phyloP scores from a whole-genome alignment of 2,888 invertebrate species.

The Macrophya alboannulata region DNA sequence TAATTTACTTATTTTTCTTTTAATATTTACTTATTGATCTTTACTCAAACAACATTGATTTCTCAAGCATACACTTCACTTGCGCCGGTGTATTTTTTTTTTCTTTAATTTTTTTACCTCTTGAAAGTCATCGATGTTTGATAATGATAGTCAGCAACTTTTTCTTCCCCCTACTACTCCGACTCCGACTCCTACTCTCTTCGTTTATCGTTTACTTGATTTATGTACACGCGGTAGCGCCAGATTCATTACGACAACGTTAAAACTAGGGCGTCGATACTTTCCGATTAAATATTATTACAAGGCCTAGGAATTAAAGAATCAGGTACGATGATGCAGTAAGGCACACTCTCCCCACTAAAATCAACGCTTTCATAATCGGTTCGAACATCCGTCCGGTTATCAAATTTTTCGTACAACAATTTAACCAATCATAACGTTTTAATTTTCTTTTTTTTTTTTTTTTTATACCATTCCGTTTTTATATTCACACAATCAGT shows the following conservation, averaged over 20 bases:
- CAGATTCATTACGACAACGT: slow-evolving; percentile 17
- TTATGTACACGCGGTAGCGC: slow-evolving; percentile 17
- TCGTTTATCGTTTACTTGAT: neutral
- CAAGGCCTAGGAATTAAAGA: neutral
- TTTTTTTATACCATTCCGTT: neutral
- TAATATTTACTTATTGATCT: neutral
- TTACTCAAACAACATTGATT: neutral
- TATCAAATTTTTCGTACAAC: neutral
- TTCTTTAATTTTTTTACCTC: too few species aligned
- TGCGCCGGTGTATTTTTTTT: neutral
- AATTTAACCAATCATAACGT: neutral
- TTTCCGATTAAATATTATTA: neutral
- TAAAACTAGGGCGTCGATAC: slow-evolving; percentile 32
- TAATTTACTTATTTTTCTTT: slow-evolving; percentile 31
- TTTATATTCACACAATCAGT: neutral
- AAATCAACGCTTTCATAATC: slow-evolving; percentile 6
- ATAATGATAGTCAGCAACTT: neutral
- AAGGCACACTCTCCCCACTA: neutral
- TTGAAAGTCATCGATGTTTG: slow-evolving; percentile 7
- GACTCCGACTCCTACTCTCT: neutral
- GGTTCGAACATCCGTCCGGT: neutral
- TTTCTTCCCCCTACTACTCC: neutral
- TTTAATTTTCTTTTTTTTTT: neutral
- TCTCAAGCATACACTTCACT: neutral
- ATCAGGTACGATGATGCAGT: neutral